A percentile compares a stretch with the other conserved stretches of the same genome.
Conservation (phyloP, 2,888 invertebrate genomes). For the Ectemnius continuus region DNA sequence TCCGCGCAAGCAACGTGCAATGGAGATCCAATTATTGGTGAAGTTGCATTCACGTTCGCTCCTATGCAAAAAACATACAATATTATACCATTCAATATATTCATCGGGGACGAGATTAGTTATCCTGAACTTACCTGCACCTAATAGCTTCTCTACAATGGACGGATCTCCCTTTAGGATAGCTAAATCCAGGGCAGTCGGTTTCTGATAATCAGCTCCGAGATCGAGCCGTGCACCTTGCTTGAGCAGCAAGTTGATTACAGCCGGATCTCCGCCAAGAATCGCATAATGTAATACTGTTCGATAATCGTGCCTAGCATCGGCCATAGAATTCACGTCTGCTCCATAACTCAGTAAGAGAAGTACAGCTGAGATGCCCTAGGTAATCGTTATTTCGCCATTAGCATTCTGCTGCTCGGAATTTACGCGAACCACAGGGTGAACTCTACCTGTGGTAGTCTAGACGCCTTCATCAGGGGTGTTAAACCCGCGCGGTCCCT, state of each 20-base stretch:
- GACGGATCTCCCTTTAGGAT: conserved; percentile 89
- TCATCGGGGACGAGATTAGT: neutral
- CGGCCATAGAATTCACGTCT: conserved; percentile 91
- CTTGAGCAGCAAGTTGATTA: conserved; percentile 89
- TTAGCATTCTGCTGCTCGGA: neutral
- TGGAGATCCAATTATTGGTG: conserved; percentile 89
- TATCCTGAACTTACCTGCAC: conserved; percentile 80
- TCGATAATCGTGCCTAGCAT: conserved; percentile 91
- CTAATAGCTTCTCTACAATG: conserved; percentile 85
- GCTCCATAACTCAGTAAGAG: conserved; percentile 89
- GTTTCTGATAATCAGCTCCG: conserved; percentile 83
- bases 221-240: conserved; percentile 88
- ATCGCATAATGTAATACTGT: conserved; percentile 95
- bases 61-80: conserved; percentile 77
- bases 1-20: conserved; percentile 91
- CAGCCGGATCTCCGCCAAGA: conserved; percentile 84
- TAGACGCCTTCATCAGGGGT: conserved; percentile 93
- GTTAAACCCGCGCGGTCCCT: conserved; percentile 92
- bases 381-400: conserved; percentile 30
- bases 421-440: neutral
- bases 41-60: conserved; percentile 88
- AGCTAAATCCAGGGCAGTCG: conserved; percentile 91
- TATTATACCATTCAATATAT: neutral
- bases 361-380: conserved; percentile 88
- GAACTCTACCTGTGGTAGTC: conserved; percentile 84